Percentiles rank a stretch among this genome's conserved stretches.
Conservation (phyloP, 2,113 vertebrate genomes). For the Poicephalus meyeri region DNA sequence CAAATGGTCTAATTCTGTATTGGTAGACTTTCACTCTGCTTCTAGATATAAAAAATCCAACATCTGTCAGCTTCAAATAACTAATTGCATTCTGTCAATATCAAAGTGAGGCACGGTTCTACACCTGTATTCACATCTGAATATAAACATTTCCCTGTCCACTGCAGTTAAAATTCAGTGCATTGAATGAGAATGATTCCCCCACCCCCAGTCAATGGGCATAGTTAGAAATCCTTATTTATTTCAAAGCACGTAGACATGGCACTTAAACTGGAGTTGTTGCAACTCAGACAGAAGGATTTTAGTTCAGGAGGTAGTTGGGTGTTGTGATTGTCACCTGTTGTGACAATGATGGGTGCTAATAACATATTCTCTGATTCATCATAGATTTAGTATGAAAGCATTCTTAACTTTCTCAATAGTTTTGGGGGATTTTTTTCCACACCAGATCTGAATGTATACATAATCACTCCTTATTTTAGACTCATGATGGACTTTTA, state of each 20-base stretch:
- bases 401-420: background rate
- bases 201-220: accelerated
- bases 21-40: background rate
- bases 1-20: background rate
- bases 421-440: accelerated
- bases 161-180: background rate
- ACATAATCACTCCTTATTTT: background rate
- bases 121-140: background rate
- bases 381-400: background rate
- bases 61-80: background rate
- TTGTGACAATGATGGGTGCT: background rate
- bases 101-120: background rate
- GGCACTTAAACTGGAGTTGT: background rate
- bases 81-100: background rate
- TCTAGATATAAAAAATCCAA: background rate
- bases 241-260: background rate
- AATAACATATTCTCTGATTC: background rate
- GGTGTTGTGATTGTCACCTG: background rate
- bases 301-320: background rate
- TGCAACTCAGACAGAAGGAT: background rate
- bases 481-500: background rate
- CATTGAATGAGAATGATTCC: background rate
- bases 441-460: background rate
- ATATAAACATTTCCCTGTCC: background rate
- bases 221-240: background rate